phyloP scores from a whole-genome alignment of 2,113 vertebrate genomes.

The Corythaeola cristata region DNA sequence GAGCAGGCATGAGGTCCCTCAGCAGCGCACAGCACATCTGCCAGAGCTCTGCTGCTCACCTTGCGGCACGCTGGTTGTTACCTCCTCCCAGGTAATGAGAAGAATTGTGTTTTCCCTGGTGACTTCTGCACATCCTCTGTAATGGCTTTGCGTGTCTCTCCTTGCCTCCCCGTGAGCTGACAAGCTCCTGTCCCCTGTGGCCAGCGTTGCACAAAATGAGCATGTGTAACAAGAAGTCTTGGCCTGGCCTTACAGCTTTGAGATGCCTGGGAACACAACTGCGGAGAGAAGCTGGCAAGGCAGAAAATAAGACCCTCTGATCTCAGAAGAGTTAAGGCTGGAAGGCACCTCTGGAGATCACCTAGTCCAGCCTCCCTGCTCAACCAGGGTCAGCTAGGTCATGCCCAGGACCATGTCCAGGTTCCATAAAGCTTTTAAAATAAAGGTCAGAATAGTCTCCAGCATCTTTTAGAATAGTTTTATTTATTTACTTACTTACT shows the following conservation, averaged over 20 bases:
- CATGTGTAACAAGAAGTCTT: background rate
- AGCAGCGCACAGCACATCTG: background rate
- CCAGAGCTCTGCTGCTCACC: background rate
- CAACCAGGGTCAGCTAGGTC: background rate
- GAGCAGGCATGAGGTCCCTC: fast-evolving
- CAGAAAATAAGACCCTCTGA: background rate
- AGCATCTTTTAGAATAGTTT: background rate
- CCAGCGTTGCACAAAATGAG: background rate
- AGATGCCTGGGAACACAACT: background rate
- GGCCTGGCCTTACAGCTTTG: background rate
- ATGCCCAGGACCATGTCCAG: background rate
- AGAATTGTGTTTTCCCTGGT: background rate
- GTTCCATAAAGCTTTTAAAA: background rate
- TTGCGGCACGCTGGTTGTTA: background rate
- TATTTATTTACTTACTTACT: too few relatives aligned
- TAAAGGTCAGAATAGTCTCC: background rate
- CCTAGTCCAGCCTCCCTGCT: background rate
- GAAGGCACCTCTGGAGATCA: background rate
- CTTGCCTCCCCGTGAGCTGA: background rate
- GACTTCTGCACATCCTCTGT: background rate
- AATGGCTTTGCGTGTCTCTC: background rate
- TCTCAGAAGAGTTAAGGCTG: background rate
- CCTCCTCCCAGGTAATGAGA: background rate
- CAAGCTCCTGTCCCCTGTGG: background rate
- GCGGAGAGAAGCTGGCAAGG: background rate